Base-by-base conservation (phyloP, 2,113 vertebrate species). In the Sylvilagus bachmani region DNA sequence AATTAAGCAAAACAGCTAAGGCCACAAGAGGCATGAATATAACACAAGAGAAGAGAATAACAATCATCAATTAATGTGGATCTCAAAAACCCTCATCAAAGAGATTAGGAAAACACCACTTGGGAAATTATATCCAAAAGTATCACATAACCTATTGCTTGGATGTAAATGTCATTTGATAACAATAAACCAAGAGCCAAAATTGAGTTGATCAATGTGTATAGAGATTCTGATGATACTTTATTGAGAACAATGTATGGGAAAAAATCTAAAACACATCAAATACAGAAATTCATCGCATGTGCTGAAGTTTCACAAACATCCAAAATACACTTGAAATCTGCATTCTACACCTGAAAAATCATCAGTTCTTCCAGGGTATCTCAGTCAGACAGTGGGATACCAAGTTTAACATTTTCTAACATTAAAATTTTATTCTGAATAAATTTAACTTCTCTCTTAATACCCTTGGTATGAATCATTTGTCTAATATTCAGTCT, bases 371-470 rank as follows among this genome's bases (percentile, higher is more conserved):
- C 53, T 95, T 61, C 85, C 25, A 64, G 51, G 7, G 11, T 8
- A 14, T 88, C 29, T 77, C 36, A 33, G 31, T 49, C 58, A 80
- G 38, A 58, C 51, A 69, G 36, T 53, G 13, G n/a, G 16, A 25
- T 64, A 6, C 11, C 92, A n/a, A 36, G 16, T 69, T 84, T 73
- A 74, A 70, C 27, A 55, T 81, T 73, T 73, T 91, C 53, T 67
- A 93, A 78, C 24, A 44, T 0, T 62, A 10, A 71, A 62, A 81
- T 38, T 77, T 73, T 67, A 10, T 74, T 22, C 62, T 81, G 67
- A 85, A 66, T 79, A 80, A 67, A 62, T 88, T 79, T 90, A 66
- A 69, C 14, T 58, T 64, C 24, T 80, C 7, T 85, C 38, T 92
- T 77, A 89, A 51, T 69, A 64, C 36, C 17, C 49, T 12, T 70